Base-by-base conservation (phyloP, 1,140 invertebrate species). In the Eulimnadia texana region DNA sequence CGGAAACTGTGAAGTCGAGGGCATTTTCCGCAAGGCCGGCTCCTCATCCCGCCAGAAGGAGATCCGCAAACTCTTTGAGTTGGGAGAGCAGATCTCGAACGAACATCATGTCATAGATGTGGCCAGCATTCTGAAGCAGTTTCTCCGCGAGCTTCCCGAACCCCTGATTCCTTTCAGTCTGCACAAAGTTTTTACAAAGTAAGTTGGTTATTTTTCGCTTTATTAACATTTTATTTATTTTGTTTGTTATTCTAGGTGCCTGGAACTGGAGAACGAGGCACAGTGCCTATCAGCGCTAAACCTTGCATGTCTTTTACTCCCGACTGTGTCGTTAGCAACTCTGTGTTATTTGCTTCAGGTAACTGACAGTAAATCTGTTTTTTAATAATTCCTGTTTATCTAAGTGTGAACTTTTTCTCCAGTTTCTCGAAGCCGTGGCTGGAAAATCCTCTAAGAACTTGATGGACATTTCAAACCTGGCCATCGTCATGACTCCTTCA, bases 1-100 rank as follows among this genome's bases (percentile, higher is more conserved):
- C 52, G 72, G 79, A 25, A 78, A 85, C 71, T 76, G 84, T 27
- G 78, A 80, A 33, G 79, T 81, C 24, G 88, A 90, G 71, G 90
- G 90, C 2, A 72, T 93, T 49, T 92, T 92, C 68, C 77, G 90
- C 27, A 91, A 90, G 74, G 85, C 86, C 63, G 88, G 88, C 2
- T 88, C 87, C 13, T 80, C 86, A 63, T 76, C 78, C 52, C 78
- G 88, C 65, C 87, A 90, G 71, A 84, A 82, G 68, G 86, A 91
- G 71, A 79, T 91, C 16, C 83, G 29, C 24, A 56, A 50, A 23
- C 58, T 50, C n/a, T 27, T 88, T n/a, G 82, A 87, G 68, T 78
- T 73, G 58, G 85, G 84, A 20, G 79, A 77, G 25, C 73, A 72
- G 57, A 73, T 85, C 25, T 78, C 79, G 24, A 78, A 82, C 22